Evolutionary conservation across 2,113 vertebrate species (phyloP), one percentile per base, ranked within the genome.

Genomic region (Nothoprocta perdicaria): DNA sequence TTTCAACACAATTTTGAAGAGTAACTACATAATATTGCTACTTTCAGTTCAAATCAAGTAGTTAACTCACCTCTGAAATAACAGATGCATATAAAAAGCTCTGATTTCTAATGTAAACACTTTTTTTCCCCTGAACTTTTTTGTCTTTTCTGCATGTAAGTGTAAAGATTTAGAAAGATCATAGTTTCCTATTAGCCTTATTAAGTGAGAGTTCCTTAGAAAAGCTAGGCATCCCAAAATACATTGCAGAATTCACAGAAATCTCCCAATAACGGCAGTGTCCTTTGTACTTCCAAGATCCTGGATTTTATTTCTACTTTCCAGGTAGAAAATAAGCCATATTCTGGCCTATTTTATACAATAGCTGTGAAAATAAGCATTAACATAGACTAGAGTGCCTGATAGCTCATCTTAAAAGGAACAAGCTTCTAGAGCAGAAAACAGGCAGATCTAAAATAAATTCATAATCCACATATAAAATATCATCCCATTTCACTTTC

Each of bases 91-190:
- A 55, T 73, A 84, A 84, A 80, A 93, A 86, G 68, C 52, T 48
- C 83, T 48, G 62, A 3, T n/a, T 73, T 14, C 58, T 62, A 22
- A 68, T 79, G 86, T 79, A 86, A 92, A 91, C 80, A 63, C 29
- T 80, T 88, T 29, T 15, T 62, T 86, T 19, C 21, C 18, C 9
- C 21, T 79, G 86, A 92, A 90, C 79, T 55, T 90, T 29, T 15
- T 62, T 88, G 75, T 74, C 41, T 86, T 86, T 86, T 80, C 53
- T 84, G 80, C 58, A 55, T 90, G 53, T 55, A 92, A 89, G 17
- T 16, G 7, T 26, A 84, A 80, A 93, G 89, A 68, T 86, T 86
- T 82, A 80, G 84, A 68, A 83, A 92, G 63, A 71, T 92, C 81
- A 74, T 48, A 5, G 66, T 74, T 93, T 93, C 78, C 72, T 82